Conservation (phyloP, 2,797 vertebrate species). For the Protosalanx chinensis region DNA sequence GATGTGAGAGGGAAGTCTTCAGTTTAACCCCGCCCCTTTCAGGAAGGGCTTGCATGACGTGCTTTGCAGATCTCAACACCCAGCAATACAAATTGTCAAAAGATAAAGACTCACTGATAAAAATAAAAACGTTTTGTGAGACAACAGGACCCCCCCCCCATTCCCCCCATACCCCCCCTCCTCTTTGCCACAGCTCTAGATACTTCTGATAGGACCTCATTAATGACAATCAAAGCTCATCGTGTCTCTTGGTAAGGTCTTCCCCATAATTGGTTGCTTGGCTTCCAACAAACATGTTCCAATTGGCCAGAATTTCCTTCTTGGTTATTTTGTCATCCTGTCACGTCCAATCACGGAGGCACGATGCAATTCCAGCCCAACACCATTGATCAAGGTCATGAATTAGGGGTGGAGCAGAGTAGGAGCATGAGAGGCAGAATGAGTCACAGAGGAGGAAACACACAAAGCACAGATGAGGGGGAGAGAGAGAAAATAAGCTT, state of each 20-base stretch:
- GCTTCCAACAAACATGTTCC: conserved; percentile 96
- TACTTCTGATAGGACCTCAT: background rate
- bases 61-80: too few species aligned
- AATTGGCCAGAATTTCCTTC: conserved; percentile 86
- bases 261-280: conserved; percentile 93
- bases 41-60: too few species aligned
- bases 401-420: conserved; percentile 30
- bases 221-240: conserved; percentile 79
- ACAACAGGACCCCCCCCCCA: too few species aligned
- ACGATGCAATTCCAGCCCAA: conserved; percentile 39
- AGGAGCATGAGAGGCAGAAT: background rate
- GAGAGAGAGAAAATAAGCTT: conserved; percentile 24
- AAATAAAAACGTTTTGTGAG: too few species aligned
- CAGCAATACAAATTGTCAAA: too few species aligned
- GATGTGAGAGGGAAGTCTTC: too few species aligned
- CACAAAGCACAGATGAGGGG: background rate
- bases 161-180: background rate
- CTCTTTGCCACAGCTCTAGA: background rate
- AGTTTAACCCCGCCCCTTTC: too few species aligned
- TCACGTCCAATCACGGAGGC: conserved; percentile 30
- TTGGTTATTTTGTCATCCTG: conserved; percentile 87
- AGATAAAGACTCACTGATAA: too few species aligned
- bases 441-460: background rate
- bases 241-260: conserved; percentile 84
- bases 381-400: conserved; percentile 39